These are phyloP conservation scores for Steinernema khuongi DNA, from an alignment of 1,140 invertebrate species.

Conservation along the genomic window DNA sequence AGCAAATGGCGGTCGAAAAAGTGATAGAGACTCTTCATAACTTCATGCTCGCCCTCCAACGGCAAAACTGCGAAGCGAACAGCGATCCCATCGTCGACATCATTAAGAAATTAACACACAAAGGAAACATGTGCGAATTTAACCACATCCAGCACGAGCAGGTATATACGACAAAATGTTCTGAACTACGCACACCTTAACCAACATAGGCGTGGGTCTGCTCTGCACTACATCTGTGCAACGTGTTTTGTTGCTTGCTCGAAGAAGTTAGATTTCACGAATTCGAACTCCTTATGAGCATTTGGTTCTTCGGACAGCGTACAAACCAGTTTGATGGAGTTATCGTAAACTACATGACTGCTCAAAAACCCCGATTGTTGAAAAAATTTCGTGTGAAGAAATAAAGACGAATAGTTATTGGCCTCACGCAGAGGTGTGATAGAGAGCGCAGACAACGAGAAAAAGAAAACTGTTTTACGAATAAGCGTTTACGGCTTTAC, in stretches of 20 bases:
- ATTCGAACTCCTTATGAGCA: neutral
- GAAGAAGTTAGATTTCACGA: neutral
- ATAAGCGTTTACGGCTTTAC: too few relatives aligned
- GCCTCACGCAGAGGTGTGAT: neutral
- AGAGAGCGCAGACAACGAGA: too few relatives aligned
- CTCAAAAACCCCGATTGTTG: neutral
- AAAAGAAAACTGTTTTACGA: too few relatives aligned
- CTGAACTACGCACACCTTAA: too few relatives aligned
- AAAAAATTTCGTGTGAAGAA: neutral
- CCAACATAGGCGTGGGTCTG: slow-evolving; percentile 9
- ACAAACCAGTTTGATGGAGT: neutral
- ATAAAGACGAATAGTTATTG: neutral
- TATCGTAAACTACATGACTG: neutral
- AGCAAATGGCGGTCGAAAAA: neutral
- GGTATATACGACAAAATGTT: neutral
- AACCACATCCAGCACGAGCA: neutral
- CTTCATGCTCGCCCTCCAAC: neutral
- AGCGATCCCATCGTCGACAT: neutral
- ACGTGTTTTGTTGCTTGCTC: neutral
- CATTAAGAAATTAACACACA: slow-evolving; percentile 1
- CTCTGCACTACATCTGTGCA: neutral
- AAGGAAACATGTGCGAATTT: neutral
- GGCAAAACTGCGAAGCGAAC: neutral
- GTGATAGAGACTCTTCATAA: neutral
- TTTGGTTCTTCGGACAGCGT: neutral